Evolutionary conservation across 2,797 vertebrate species (phyloP).

Genomic region (Semotilus atromaculatus): DNA sequence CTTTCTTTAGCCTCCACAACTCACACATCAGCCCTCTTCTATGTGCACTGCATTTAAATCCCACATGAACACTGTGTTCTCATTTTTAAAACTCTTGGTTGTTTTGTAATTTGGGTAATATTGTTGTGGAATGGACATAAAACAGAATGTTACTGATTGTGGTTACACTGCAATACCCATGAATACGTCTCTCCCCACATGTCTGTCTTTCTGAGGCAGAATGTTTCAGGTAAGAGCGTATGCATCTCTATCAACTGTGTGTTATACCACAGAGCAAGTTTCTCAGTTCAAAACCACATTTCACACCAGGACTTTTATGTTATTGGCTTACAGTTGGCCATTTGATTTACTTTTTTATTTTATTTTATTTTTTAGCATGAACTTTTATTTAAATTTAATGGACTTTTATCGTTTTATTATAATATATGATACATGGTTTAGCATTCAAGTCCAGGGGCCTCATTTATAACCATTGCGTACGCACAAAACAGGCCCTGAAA

Average conservation of each 20-base stretch:
- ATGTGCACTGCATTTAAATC: not conserved
- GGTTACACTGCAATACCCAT: conserved; percentile 73
- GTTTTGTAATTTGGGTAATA: conserved; percentile 10
- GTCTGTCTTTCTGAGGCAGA: conserved; percentile 86
- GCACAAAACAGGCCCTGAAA: no score
- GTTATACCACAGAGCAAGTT: conserved; percentile 14
- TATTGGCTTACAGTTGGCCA: not conserved
- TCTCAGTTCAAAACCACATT: conserved; percentile 20
- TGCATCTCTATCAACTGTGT: not conserved
- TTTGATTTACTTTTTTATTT: not conserved
- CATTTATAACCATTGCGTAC: no score
- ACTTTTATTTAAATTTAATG: not conserved
- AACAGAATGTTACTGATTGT: conserved; percentile 55
- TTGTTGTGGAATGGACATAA: conserved; percentile 31
- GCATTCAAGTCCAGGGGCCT: not conserved
- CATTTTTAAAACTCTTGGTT: conserved; percentile 7
- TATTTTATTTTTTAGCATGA: no score
- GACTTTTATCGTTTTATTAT: not conserved
- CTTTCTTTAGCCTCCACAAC: conserved; percentile 55
- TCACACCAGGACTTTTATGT: conserved; percentile 3
- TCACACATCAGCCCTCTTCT: conserved; percentile 41
- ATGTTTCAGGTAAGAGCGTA: conserved; percentile 86
- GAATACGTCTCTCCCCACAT: conserved; percentile 83
- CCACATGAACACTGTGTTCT: not conserved
- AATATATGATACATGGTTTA: conserved; percentile 1